A percentile compares a stretch with the other conserved stretches of the same genome.
phyloP scores from a whole-genome alignment of 2,797 vertebrate genomes.

The Gymnopithys bicolor region DNA sequence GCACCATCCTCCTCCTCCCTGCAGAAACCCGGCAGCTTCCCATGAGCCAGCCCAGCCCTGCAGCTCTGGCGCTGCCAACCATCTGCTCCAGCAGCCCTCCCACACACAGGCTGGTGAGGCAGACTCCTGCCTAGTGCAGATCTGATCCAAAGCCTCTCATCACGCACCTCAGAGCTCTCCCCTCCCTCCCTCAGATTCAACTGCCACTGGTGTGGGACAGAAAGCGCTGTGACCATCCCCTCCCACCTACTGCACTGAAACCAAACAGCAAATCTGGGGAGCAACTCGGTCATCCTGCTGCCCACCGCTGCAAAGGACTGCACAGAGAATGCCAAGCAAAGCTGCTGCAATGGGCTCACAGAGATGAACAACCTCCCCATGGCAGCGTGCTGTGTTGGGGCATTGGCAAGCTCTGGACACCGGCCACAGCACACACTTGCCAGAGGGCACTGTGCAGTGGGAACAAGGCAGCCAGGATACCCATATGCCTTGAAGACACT shows the following conservation, averaged over 20 bases:
- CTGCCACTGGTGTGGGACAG: rapidly evolving
- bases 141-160: rapidly evolving
- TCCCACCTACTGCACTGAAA: rapidly evolving
- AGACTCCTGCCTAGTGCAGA: rapidly evolving
- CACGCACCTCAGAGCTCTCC: neutral
- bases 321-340: neutral
- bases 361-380: rapidly evolving
- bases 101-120: neutral
- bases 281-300: neutral
- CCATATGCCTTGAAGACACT: rapidly evolving
- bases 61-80: neutral
- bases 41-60: neutral
- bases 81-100: neutral
- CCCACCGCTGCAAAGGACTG: neutral
- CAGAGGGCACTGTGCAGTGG: rapidly evolving
- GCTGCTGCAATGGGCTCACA: rapidly evolving
- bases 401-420: rapidly evolving
- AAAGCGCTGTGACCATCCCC: neutral
- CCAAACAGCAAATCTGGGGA: neutral
- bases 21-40: neutral
- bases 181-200: rapidly evolving
- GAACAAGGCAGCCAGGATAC: rapidly evolving
- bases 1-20: rapidly evolving
- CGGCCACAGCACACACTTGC: rapidly evolving
- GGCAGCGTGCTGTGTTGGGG: rapidly evolving